Percentiles rank a stretch among this genome's conserved stretches.
phyloP scores from a whole-genome alignment of 2,888 invertebrate genomes.

The Bugula neritina region DNA sequence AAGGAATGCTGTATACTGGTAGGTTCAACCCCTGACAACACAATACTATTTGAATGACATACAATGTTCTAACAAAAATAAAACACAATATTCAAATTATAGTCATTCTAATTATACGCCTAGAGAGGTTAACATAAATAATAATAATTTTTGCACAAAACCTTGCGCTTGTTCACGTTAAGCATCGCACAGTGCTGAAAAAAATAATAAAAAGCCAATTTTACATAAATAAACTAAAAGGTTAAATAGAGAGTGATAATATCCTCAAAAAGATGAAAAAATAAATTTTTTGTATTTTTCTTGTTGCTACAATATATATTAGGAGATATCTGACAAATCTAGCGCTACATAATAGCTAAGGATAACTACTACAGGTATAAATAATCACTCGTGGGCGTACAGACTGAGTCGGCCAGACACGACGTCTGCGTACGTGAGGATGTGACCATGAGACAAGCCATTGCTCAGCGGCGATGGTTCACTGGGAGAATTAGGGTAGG shows the following conservation, averaged over 20 bases:
- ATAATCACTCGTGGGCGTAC: neutral
- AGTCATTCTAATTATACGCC: neutral
- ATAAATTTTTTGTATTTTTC: neutral
- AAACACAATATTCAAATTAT: constrained; percentile 21
- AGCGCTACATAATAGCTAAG: too few species aligned
- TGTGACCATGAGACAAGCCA: neutral
- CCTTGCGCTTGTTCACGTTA: constrained; percentile 2
- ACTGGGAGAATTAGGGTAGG: constrained; percentile 22
- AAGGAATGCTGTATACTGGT: neutral
- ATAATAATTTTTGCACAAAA: neutral
- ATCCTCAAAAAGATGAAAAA: neutral
- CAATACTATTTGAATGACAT: neutral
- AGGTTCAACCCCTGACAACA: neutral
- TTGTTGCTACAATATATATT: neutral
- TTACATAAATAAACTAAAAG: constrained; percentile 18
- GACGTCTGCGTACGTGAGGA: constrained; percentile 21
- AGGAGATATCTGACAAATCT: neutral
- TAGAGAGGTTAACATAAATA: neutral
- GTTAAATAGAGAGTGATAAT: neutral
- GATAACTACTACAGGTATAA: neutral
- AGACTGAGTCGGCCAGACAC: neutral
- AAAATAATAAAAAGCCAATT: neutral
- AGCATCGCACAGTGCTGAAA: constrained; percentile 8
- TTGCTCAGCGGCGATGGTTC: constrained; percentile 19
- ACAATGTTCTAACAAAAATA: constrained; percentile 23